Conservation (phyloP, 2,888 invertebrate species). For the Eupsilia transversa region DNA sequence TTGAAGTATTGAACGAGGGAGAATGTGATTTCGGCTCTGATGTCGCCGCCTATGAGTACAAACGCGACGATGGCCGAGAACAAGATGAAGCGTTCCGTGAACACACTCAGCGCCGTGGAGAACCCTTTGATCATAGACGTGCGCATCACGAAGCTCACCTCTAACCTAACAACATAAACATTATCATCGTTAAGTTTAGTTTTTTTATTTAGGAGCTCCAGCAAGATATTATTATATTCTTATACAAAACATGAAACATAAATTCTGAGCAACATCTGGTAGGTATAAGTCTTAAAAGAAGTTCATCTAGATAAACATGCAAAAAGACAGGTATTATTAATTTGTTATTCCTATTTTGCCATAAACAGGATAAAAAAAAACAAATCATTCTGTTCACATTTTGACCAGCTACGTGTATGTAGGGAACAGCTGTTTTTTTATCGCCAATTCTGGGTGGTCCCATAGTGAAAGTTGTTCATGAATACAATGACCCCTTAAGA, state of each 20-base stretch:
- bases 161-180: conserved; percentile 86
- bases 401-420: too few species aligned
- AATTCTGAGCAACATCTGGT: not conserved
- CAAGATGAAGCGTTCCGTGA: conserved; percentile 95
- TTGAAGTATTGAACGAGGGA: conserved; percentile 95
- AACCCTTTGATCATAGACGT: conserved; percentile 93
- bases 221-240: not conserved
- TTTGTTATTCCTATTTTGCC: not conserved
- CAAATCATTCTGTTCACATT: too few species aligned
- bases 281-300: too few species aligned
- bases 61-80: conserved; percentile 95
- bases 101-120: conserved; percentile 93
- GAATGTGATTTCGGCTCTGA: conserved; percentile 93
- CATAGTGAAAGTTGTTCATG: too few species aligned
- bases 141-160: conserved; percentile 92
- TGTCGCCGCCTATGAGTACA: conserved; percentile 92
- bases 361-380: too few species aligned
- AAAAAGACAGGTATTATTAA: not conserved
- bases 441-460: too few species aligned
- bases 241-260: not conserved
- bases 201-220: not conserved
- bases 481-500: too few species aligned
- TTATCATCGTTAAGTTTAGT: not conserved
- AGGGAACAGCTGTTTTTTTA: too few species aligned
- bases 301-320: not conserved